Evolutionary conservation across 2,888 invertebrate species (phyloP), one percentile per base, ranked within the genome.

Genomic region (Campopleginae sp.): DNA sequence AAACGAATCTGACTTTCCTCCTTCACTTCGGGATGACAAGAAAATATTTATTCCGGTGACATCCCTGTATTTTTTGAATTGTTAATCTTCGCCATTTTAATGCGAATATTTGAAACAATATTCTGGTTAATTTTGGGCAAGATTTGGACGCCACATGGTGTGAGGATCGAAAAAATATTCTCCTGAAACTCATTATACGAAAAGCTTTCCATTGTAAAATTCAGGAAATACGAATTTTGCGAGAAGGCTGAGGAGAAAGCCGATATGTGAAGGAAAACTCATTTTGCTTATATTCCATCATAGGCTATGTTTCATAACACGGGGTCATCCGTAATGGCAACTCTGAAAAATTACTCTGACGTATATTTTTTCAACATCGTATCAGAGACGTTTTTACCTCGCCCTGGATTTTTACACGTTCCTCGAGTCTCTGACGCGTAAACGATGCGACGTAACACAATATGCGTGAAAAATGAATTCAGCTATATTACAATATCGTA

Each of bases 361-460:
- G 79, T 82, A 86, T 86, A 86, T 87, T 86, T 86, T 84, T 82
- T 84, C 82, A 76, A 84, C 86, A 84, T 87, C 84, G 48, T 65
- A 71, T 44, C 44, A 31, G 65, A 63, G 46, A 51, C 23, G 66
- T 44, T 63, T 48, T 44, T n/a, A 27, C 61, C 58, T 19, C 12
- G 65, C 38, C n/a, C 44, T 8, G 58, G 17, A 31, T 38, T 65
- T 76, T 76, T 33, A 65, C 65, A 65, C 31, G 19, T 23, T 48
- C 14, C 76, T 38, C 54, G 17, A 31, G 5, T 42, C 72, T 65
- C 77, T 54, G 68, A 77, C 66, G 54, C 17, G 68, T 66, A 77
- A 77, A 77, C 68, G 68, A 51, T 68, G 19, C 31, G n/a, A 44
- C 68, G 51, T 68, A 44, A 54, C 54, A 31, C 46, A 77, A 77